Evolutionary conservation across 1,140 invertebrate genomes (phyloP), one percentile per base, ranked within the genome.

Genomic region (Alviniconcha marisindica): DNA sequence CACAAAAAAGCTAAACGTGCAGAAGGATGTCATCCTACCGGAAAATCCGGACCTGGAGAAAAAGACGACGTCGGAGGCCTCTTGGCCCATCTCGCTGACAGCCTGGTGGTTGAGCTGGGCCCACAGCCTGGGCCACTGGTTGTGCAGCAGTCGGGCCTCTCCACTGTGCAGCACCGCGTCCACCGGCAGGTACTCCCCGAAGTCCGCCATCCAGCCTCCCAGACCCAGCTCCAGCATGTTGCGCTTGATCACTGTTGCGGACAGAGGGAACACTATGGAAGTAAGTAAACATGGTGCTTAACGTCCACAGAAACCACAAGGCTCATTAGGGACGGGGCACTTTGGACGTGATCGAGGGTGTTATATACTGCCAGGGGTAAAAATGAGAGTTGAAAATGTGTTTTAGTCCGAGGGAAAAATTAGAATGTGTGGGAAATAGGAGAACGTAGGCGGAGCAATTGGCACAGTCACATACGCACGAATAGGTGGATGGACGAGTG

Each of bases 191-290:
- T 94, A 94, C 83, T 94, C 93, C 0, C 93, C 93, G 83, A 94
- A 94, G 83, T 94, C 93, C 0, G 93, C 93, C 93, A 94, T 94
- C 92, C 93, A 94, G 0, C 93, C 93, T 24, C 89, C 86, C 14
- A 94, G 82, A 14, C 92, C 92, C 18, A 94, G 85, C 24, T 89
- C 87, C 14, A 93, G 86, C 83, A 93, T 89, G 84, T 93, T 93
- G 66, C 77, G 88, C 71, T 89, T 90, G 21, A 94, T 92, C 5
- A 91, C 73, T 1, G 84, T 91, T 90, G 36, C 12, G n/a, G n/a
- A n/a, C n/a, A n/a, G n/a, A n/a, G n/a, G n/a, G n/a, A n/a, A n/a
- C n/a, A n/a, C n/a, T n/a, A n/a, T n/a, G n/a, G n/a, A n/a, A n/a
- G n/a, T n/a, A n/a, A n/a, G n/a, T n/a, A n/a, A n/a, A n/a, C n/a